Conservation (phyloP, 2,797 vertebrate genomes). For the Gambusia yucatana region DNA sequence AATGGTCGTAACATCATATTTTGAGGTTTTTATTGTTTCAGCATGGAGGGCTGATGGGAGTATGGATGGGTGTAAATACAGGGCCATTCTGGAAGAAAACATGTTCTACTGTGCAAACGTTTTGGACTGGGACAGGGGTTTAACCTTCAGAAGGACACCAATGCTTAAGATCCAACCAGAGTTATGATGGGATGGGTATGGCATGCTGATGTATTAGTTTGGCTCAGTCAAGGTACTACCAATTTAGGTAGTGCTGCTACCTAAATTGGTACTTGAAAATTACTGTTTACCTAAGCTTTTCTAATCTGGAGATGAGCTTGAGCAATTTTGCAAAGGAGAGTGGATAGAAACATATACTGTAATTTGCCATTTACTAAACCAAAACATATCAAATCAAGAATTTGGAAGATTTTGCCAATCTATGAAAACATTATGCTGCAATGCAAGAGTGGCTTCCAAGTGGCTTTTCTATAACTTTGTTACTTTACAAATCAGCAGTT, state of each 20-base stretch:
- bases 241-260: no score
- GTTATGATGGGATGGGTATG: background rate
- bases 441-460: background rate
- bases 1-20: background rate
- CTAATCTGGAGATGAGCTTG: background rate
- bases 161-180: background rate
- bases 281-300: background rate
- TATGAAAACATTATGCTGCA: background rate
- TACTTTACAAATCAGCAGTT: background rate
- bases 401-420: background rate
- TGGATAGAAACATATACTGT: background rate
- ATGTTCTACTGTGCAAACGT: background rate
- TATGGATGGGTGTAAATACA: background rate
- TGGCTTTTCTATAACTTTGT: background rate
- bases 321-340: background rate
- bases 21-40: background rate
- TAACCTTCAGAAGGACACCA: background rate
- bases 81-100: background rate
- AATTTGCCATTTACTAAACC: background rate
- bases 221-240: background rate
- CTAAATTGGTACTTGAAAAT: background rate
- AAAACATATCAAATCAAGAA: background rate
- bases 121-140: no score
- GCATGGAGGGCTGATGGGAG: background rate
- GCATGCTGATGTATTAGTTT: background rate